Conservation (phyloP, 2,113 vertebrate genomes). For the Epinephelus fuscoguttatus region DNA sequence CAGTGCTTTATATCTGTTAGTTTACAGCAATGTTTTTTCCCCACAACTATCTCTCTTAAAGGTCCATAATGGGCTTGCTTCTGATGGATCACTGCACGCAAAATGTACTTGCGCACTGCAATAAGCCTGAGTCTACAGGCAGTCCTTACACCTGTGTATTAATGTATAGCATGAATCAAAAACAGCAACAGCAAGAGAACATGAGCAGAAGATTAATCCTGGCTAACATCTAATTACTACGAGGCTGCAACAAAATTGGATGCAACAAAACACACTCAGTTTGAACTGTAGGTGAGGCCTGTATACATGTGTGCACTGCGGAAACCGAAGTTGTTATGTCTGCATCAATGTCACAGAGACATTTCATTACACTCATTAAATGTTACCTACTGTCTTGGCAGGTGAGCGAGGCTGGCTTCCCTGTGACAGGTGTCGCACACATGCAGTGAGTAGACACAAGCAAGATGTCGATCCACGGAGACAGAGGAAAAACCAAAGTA, state of each 20-base stretch:
- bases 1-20: constrained; percentile 41
- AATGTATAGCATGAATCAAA: constrained; percentile 19
- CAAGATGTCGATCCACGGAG: constrained; percentile 49
- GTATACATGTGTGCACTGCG: not conserved
- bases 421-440: constrained; percentile 68
- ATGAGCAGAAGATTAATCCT: constrained; percentile 5
- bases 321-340: not conserved
- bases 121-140: constrained; percentile 3
- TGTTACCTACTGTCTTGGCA: constrained; percentile 88
- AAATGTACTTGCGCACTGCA: constrained; percentile 25
- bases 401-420: constrained; percentile 81
- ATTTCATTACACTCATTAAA: constrained; percentile 68
- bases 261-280: not conserved
- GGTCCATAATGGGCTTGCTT: constrained; percentile 40
- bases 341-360: constrained; percentile 6
- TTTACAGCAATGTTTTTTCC: constrained; percentile 1
- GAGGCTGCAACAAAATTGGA: not conserved
- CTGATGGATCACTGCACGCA: constrained; percentile 36
- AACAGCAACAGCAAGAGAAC: not conserved
- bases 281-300: not conserved
- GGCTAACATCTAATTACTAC: constrained; percentile 13
- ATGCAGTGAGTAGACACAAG: constrained; percentile 67
- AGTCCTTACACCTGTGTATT: constrained; percentile 30
- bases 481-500: constrained; percentile 24
- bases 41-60: constrained; percentile 25